phyloP scores from a whole-genome alignment of 2,888 invertebrate species.

The Hydropsyche betteni region DNA sequence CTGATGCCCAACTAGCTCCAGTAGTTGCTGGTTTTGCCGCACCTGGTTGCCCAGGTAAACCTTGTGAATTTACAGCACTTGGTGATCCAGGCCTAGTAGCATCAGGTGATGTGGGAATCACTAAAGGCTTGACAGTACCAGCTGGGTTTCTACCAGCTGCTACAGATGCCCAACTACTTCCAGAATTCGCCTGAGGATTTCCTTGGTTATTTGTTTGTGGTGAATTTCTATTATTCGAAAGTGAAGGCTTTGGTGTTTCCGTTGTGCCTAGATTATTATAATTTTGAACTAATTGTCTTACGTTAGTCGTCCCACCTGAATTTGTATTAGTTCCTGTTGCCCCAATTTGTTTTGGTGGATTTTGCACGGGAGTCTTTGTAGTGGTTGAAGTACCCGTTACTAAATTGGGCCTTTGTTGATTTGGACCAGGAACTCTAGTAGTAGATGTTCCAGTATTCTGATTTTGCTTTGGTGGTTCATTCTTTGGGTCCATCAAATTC shows the following conservation, averaged over 20 bases:
- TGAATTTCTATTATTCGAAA: too few relatives aligned
- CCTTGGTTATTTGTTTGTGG: too few relatives aligned
- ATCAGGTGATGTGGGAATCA: neutral
- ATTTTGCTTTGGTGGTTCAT: slow-evolving; percentile 23
- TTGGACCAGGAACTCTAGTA: neutral
- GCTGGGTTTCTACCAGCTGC: slow-evolving; percentile 33
- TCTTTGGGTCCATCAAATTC: neutral
- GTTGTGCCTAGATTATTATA: slow-evolving; percentile 6
- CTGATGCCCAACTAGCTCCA: slow-evolving; percentile 40
- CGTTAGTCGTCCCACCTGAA: neutral
- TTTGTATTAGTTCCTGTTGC: neutral
- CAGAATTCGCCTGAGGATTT: too few relatives aligned
- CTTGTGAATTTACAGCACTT: neutral
- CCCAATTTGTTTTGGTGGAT: neutral
- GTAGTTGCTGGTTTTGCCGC: slow-evolving; percentile 40
- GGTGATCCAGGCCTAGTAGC: slow-evolving; percentile 13
- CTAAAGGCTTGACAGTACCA: neutral
- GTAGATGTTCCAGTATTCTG: neutral
- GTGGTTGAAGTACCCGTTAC: neutral
- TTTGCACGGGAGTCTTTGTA: slow-evolving; percentile 18
- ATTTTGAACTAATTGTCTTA: slow-evolving; percentile 1
- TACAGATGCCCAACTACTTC: slow-evolving; percentile 42
- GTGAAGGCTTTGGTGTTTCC: neutral
- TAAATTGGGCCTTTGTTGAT: neutral
- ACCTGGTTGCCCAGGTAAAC: slow-evolving; percentile 52